A percentile compares a stretch with the other conserved stretches of the same genome.
Conservation (phyloP, 2,888 invertebrate genomes). For the Eupelmus urozonus region DNA sequence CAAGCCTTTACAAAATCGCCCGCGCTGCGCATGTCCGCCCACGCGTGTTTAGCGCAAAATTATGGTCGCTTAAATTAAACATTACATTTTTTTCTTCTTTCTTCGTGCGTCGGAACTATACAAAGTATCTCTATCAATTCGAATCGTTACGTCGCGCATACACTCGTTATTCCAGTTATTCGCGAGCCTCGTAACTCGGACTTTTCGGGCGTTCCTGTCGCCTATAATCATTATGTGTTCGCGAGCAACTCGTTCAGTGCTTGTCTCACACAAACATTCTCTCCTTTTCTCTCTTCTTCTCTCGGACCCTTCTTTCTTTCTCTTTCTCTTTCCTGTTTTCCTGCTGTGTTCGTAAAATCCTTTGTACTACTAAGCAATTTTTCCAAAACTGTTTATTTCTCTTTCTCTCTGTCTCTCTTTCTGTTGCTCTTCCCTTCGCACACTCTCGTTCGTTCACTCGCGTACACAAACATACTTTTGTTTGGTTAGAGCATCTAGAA, state of each 20-base stretch:
- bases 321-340: no score
- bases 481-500: no score
- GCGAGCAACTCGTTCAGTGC: constrained; percentile 33
- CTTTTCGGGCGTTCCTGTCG: constrained; percentile 41
- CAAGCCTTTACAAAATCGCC: constrained; percentile 47
- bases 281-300: no score
- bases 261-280: no score
- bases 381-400: constrained; percentile 16
- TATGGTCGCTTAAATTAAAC: constrained; percentile 55
- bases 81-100: background rate
- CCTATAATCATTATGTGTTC: constrained; percentile 16
- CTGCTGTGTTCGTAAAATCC: constrained; percentile 31
- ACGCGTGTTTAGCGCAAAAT: constrained; percentile 50
- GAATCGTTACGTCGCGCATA: constrained; percentile 1
- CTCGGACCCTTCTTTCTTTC: background rate
- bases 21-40: constrained; percentile 56
- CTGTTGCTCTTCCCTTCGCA: background rate
- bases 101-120: constrained; percentile 2
- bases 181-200: constrained; percentile 36
- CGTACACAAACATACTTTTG: no score
- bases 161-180: constrained; percentile 46
- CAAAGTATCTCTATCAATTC: constrained; percentile 53
- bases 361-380: constrained; percentile 36
- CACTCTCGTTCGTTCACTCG: no score
- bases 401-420: background rate